Percentiles rank a stretch among this genome's conserved stretches.
phyloP scores from a whole-genome alignment of 2,113 vertebrate species.

The Zapornia atra region DNA sequence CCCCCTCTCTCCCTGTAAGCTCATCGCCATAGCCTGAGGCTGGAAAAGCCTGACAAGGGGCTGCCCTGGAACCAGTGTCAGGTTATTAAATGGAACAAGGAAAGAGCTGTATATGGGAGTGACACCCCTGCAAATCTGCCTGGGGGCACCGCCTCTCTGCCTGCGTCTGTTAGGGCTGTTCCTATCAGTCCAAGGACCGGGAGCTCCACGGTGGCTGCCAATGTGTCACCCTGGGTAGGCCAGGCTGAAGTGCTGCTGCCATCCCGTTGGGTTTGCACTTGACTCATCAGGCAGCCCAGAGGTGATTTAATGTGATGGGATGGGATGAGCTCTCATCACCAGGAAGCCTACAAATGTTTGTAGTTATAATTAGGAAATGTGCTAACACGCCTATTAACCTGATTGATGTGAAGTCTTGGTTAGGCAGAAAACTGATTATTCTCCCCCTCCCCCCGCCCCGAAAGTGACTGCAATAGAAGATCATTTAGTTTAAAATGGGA shows the following conservation, averaged over 20 bases:
- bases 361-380: conserved; percentile 55
- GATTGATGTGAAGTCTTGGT: conserved; percentile 42
- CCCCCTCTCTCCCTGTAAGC: not conserved
- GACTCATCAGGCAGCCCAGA: not conserved
- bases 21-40: not conserved
- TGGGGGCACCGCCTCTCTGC: not conserved
- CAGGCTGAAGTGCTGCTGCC: not conserved
- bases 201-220: fast-evolving
- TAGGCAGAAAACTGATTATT: conserved; percentile 19
- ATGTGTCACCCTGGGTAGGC: not conserved
- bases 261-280: not conserved
- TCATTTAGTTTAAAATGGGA: not conserved
- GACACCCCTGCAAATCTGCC: not conserved
- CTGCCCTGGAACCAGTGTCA: conserved; percentile 21
- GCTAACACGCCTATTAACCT: conserved; percentile 38
- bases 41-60: not conserved
- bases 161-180: fast-evolving
- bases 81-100: conserved; percentile 3
- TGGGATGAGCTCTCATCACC: conserved; percentile 18
- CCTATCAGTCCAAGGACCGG: not conserved
- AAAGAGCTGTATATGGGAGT: not conserved
- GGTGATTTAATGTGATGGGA: conserved; percentile 20
- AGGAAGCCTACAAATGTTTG: conserved; percentile 50
- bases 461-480: not conserved
- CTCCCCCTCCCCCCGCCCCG: not conserved